Conservation (phyloP, 2,888 invertebrate species). For the Cheilosia impressa region DNA sequence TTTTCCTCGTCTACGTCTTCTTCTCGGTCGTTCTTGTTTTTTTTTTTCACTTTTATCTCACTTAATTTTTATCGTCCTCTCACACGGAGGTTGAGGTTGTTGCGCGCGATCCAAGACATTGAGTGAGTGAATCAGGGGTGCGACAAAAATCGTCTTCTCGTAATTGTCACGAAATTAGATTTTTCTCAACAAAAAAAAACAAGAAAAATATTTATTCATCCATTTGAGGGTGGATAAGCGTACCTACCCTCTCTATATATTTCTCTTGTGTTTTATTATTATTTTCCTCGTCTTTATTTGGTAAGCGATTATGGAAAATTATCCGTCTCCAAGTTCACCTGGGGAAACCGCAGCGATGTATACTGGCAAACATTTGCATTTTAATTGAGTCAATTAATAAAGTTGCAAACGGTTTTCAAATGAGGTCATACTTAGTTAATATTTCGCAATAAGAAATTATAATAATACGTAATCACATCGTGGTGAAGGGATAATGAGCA, state of each 20-base stretch:
- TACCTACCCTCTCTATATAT: no score
- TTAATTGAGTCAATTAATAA: slow-evolving; percentile 75
- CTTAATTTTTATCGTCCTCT: slow-evolving; percentile 70
- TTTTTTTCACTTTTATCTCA: slow-evolving; percentile 71
- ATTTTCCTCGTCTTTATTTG: slow-evolving; percentile 11
- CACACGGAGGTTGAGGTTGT: slow-evolving; percentile 7
- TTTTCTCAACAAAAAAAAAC: slow-evolving; percentile 18
- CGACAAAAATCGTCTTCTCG: slow-evolving; percentile 56
- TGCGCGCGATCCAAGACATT: slow-evolving; percentile 8
- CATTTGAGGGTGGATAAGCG: neutral
- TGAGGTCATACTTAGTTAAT: slow-evolving; percentile 51
- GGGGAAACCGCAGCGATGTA: neutral
- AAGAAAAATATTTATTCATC: slow-evolving; percentile 30
- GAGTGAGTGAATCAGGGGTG: slow-evolving; percentile 25
- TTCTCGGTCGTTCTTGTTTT: slow-evolving; percentile 24
- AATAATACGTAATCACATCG: slow-evolving; percentile 52
- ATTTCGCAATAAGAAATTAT: slow-evolving; percentile 10
- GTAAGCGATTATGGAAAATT: slow-evolving; percentile 14
- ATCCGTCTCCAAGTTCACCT: slow-evolving; percentile 14
- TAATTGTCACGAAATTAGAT: slow-evolving; percentile 75
- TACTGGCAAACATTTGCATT: slow-evolving; percentile 60
- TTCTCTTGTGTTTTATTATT: neutral
- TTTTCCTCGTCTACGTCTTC: slow-evolving; percentile 42
- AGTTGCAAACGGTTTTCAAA: slow-evolving; percentile 65
- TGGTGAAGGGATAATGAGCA: slow-evolving; percentile 31